These are phyloP conservation scores for Hippocampus comes DNA, from an alignment of 2,113 vertebrate genomes.

Conservation along the genomic window DNA sequence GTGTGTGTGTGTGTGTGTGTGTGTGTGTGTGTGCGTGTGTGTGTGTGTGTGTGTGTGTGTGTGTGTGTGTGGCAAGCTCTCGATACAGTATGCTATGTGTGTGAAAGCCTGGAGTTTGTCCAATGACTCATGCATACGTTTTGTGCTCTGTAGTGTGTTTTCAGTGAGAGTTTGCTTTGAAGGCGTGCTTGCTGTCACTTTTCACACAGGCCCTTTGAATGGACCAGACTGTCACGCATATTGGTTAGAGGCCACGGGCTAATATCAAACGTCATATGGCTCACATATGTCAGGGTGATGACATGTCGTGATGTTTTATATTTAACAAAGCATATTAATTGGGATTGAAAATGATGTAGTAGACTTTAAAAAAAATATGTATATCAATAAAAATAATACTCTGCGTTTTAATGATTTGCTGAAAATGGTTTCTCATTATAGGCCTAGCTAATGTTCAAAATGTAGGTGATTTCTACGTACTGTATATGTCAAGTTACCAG, in stretches of 20 bases:
- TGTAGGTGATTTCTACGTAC: not conserved
- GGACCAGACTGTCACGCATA: slow-evolving; percentile 23
- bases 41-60: not conserved
- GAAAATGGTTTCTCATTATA: not conserved
- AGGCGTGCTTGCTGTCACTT: slow-evolving; percentile 10
- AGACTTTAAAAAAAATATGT: slow-evolving; percentile 5
- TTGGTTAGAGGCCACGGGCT: slow-evolving; percentile 18
- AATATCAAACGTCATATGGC: slow-evolving; percentile 29
- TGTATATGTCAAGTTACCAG: not conserved
- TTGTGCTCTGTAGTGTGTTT: not conserved
- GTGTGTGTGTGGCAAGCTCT: not conserved
- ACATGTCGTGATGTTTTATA: slow-evolving; percentile 4
- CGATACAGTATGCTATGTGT: not conserved
- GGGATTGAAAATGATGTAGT: not conserved
- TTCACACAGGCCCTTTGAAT: slow-evolving; percentile 8
- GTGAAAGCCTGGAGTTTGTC: not conserved
- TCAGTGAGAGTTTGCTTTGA: slow-evolving; percentile 17
- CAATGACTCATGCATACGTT: not conserved
- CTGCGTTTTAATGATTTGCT: not conserved
- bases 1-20: not conserved
- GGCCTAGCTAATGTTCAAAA: not conserved
- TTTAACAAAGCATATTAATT: slow-evolving; percentile 4
- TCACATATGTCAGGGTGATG: slow-evolving; percentile 15
- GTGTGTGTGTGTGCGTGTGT: not conserved
- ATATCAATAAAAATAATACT: not conserved